Conservation (phyloP, 2,113 vertebrate genomes). For the Entomyzon cyanotis region DNA sequence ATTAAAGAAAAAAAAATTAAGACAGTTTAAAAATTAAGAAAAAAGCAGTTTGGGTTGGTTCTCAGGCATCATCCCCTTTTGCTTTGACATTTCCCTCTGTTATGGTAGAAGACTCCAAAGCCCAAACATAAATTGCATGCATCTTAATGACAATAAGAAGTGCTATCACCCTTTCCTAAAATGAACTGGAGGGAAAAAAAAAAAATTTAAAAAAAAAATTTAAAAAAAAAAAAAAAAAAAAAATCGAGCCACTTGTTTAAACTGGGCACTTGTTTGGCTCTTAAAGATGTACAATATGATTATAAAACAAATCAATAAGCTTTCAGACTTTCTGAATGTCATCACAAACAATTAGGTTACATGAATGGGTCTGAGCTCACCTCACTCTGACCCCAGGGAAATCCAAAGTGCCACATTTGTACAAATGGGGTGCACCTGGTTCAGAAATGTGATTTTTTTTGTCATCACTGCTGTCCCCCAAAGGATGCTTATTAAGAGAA, state of each 20-base stretch:
- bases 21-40: background rate
- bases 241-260: background rate
- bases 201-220: too few species aligned
- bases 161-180: background rate
- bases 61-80: background rate
- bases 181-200: background rate
- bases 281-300: conserved; percentile 36
- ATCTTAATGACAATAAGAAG: background rate
- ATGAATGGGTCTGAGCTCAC: background rate
- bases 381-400: background rate
- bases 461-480: background rate
- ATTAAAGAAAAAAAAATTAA: background rate
- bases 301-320: conserved; percentile 56
- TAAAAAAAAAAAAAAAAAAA: too few species aligned
- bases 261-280: background rate
- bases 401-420: background rate
- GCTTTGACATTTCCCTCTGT: background rate
- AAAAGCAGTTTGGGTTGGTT: background rate
- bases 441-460: background rate
- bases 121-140: background rate
- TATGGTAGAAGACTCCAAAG: background rate
- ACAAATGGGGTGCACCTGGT: background rate
- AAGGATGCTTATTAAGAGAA: background rate
- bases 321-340: conserved; percentile 54
- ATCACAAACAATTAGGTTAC: conserved; percentile 2